Evolutionary conservation across 35 echinoderm and acorn worm genomes (phyloP).

Genomic region (Ophiothrix spiculata): DNA sequence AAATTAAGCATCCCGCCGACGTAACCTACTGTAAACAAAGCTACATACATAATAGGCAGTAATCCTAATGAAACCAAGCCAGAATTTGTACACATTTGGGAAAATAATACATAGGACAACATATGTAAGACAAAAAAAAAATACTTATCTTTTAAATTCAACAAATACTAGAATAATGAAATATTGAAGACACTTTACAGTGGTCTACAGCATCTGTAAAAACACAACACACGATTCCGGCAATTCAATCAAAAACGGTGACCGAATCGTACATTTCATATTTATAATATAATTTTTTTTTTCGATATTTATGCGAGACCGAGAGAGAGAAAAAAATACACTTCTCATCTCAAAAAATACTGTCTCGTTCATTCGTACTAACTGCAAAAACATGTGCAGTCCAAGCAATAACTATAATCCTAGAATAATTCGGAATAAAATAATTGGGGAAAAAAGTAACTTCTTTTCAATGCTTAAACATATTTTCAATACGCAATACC

Average conservation of each 20-base stretch:
- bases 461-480: no score
- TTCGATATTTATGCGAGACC: background rate
- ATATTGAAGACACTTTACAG: conserved; percentile 9
- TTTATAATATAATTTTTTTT: background rate
- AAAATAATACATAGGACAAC: background rate
- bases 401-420: no score
- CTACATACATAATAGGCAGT: background rate
- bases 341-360: background rate
- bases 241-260: conserved; percentile 3
- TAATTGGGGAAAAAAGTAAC: no score
- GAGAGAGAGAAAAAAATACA: conserved; percentile 3
- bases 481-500: no score
- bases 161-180: background rate
- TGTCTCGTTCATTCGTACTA: background rate
- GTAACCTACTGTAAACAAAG: background rate
- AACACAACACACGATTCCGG: background rate
- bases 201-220: background rate
- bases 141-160: conserved; percentile 1
- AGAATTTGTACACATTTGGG: background rate
- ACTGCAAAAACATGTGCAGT: no score
- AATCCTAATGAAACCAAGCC: no score
- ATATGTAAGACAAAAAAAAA: background rate
- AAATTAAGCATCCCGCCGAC: background rate
- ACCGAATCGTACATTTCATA: background rate
- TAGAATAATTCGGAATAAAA: no score